Evolutionary conservation across 2,797 vertebrate genomes (phyloP).

Genomic region (Aeoliscus strigatus): DNA sequence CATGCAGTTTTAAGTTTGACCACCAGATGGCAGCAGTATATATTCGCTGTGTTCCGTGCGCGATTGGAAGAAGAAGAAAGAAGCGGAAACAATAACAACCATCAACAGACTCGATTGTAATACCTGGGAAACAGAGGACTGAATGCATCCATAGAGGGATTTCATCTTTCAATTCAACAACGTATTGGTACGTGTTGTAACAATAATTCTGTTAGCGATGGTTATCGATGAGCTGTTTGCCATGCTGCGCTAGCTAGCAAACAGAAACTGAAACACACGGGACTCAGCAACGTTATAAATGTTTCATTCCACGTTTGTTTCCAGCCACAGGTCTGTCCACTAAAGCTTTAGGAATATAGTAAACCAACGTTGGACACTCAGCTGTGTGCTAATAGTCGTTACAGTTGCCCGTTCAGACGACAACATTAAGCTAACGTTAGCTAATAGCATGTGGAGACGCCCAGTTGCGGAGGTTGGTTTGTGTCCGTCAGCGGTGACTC

Average conservation of each 20-base stretch:
- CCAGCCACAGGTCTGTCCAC: too few species aligned
- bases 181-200: slow-evolving; percentile 18
- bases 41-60: background rate
- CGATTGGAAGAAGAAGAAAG: background rate
- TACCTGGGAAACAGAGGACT: too few species aligned
- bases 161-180: slow-evolving; percentile 5
- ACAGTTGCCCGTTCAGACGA: slow-evolving; percentile 2
- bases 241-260: slow-evolving; percentile 3
- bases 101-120: too few species aligned
- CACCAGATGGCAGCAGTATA: background rate
- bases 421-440: background rate
- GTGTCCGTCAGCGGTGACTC: background rate
- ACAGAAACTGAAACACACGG: too few species aligned
- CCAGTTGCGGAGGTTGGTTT: too few species aligned
- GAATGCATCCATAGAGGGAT: slow-evolving; percentile 10
- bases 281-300: background rate
- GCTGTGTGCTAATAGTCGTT: too few species aligned
- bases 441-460: background rate
- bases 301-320: too few species aligned
- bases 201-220: background rate
- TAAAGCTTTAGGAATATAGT: too few species aligned
- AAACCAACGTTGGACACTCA: too few species aligned
- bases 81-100: background rate
- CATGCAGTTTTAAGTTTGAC: background rate
- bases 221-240: background rate